These are phyloP conservation scores for Oncopodura yosiiana DNA, from an alignment of 1,140 invertebrate genomes.

Conservation along the genomic window DNA sequence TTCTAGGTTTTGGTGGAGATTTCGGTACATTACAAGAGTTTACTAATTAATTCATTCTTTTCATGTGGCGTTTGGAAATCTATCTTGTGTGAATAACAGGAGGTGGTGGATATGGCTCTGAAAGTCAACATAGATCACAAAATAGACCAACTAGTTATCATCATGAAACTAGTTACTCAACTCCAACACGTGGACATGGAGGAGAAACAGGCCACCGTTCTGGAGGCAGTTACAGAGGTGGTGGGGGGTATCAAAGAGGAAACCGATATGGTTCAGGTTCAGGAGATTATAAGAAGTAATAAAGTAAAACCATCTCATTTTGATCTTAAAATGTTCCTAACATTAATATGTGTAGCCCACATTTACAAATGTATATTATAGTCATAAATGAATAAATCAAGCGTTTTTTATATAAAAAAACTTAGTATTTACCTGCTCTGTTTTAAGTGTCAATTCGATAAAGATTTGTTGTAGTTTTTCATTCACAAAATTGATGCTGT, in stretches of 20 bases:
- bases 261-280: constrained; percentile 3
- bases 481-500: constrained; percentile 93
- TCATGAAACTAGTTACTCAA: background rate
- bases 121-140: background rate
- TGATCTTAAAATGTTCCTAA: too few species aligned
- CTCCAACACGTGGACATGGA: background rate
- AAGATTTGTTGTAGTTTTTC: constrained; percentile 72
- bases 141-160: background rate
- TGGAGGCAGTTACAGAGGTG: background rate
- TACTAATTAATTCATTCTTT: too few species aligned
- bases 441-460: constrained; percentile 63
- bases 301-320: too few species aligned
- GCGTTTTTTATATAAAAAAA: background rate
- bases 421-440: constrained; percentile 50
- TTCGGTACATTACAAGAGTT: too few species aligned
- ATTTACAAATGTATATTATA: too few species aligned
- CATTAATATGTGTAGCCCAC: too few species aligned
- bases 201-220: too few species aligned
- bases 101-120: background rate
- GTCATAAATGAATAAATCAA: background rate
- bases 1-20: too few species aligned
- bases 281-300: too few species aligned
- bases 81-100: background rate
- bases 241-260: constrained; percentile 15
- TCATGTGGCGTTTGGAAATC: too few species aligned